Conservation (phyloP, 1,140 invertebrate species). For the Andricus grossulariae region DNA sequence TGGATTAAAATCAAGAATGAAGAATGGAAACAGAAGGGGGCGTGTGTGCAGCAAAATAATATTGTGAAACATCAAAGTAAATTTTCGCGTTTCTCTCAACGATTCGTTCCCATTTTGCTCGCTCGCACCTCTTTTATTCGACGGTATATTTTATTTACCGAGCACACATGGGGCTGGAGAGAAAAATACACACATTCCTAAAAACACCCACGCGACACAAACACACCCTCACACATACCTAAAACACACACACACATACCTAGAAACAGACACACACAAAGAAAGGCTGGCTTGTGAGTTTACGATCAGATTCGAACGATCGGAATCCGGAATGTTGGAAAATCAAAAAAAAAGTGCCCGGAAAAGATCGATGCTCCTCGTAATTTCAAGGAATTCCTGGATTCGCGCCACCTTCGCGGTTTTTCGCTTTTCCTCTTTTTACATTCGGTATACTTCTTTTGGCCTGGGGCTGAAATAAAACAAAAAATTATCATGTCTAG, state of each 20-base stretch:
- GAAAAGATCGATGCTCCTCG: constrained; percentile 12
- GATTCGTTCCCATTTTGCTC: constrained; percentile 24
- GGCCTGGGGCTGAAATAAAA: background rate
- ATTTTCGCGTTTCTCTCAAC: constrained; percentile 1
- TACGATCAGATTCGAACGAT: constrained; percentile 10
- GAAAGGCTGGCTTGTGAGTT: constrained; percentile 19
- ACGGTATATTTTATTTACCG: constrained; percentile 25
- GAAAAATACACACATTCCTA: background rate
- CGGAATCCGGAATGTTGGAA: constrained; percentile 18
- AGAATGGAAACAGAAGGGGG: background rate
- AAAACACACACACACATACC: too few relatives aligned
- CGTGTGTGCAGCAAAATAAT: background rate
- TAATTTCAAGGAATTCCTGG: constrained; percentile 22
- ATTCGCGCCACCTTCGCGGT: constrained; percentile 29
- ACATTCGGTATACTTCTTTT: background rate
- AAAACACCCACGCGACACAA: too few relatives aligned
- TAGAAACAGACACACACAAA: too few relatives aligned
- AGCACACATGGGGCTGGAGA: constrained; percentile 4
- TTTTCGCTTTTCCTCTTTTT: background rate
- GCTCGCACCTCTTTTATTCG: constrained; percentile 29
- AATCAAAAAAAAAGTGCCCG: constrained; percentile 2
- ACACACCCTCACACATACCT: too few relatives aligned
- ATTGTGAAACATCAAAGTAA: constrained; percentile 26
- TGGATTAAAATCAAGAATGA: background rate
- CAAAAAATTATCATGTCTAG: background rate